phyloP scores from a whole-genome alignment of 1,140 invertebrate genomes.

The Amphibalanus amphitrite region DNA sequence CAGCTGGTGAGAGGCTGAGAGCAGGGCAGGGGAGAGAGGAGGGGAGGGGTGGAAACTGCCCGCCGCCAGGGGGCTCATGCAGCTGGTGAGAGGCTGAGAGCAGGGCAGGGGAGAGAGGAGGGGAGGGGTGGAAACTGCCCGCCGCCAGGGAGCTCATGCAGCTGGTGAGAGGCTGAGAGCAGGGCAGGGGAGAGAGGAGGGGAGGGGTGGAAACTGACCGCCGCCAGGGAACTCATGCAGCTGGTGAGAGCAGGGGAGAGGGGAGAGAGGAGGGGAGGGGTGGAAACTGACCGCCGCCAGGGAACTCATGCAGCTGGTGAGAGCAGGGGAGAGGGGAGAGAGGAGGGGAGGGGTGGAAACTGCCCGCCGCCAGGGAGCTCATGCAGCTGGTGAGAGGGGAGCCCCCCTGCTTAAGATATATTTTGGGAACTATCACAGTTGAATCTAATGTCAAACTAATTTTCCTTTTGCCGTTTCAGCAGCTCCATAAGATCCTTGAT shows the following conservation, averaged over 20 bases:
- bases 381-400: too few species aligned
- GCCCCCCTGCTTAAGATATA: too few species aligned
- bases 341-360: constrained; percentile 49
- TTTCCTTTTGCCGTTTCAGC: too few species aligned
- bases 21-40: constrained; percentile 37
- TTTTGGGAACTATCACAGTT: too few species aligned
- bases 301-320: too few species aligned
- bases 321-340: constrained; percentile 54
- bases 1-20: constrained; percentile 32
- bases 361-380: too few species aligned
- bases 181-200: too few species aligned
- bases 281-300: constrained; percentile 38
- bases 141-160: constrained; percentile 47
- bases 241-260: constrained; percentile 30
- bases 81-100: constrained; percentile 56
- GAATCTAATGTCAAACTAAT: too few species aligned
- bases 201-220: constrained; percentile 47
- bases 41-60: constrained; percentile 24
- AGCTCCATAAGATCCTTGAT: too few species aligned
- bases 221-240: constrained; percentile 45
- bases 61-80: constrained; percentile 58
- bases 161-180: too few species aligned
- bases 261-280: too few species aligned
- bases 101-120: constrained; percentile 68
- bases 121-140: constrained; percentile 43